Conservation (phyloP, 2,113 vertebrate species). For the Falco punctatus region DNA sequence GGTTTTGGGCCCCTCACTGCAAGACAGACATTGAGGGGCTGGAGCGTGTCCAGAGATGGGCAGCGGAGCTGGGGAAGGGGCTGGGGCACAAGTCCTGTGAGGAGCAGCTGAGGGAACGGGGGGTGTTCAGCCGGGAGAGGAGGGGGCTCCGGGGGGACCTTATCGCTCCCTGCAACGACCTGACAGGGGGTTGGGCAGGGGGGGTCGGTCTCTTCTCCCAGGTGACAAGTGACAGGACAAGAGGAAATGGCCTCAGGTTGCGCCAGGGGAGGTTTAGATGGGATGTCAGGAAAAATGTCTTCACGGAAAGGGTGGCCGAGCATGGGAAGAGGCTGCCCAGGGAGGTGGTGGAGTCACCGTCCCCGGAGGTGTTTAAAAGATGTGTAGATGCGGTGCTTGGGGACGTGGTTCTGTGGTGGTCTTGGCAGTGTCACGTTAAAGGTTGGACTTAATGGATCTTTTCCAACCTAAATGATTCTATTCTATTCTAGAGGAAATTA, state of each 20-base stretch:
- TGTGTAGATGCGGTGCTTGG: background rate
- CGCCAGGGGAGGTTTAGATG: rapidly evolving
- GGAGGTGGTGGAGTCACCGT: too few relatives aligned
- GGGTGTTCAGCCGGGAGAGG: background rate
- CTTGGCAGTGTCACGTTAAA: background rate
- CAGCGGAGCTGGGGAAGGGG: background rate
- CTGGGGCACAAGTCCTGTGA: background rate
- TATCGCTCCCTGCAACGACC: background rate
- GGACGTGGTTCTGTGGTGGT: background rate
- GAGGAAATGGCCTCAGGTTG: background rate
- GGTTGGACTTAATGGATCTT: background rate
- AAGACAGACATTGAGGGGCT: background rate
- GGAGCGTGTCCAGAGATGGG: background rate
- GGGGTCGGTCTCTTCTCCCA: background rate
- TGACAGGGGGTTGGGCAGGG: background rate
- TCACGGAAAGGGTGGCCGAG: background rate
- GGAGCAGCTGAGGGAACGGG: background rate
- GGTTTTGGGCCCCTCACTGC: background rate
- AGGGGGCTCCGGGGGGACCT: background rate
- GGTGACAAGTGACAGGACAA: background rate
- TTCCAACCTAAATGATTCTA: background rate
- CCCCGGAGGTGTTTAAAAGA: background rate
- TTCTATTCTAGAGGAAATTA: background rate
- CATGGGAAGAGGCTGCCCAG: background rate
- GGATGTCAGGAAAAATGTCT: too few relatives aligned